Percentiles rank a stretch among this genome's conserved stretches.
Conservation (phyloP, 92 coral and sea anemone species). For the Paramuricea clavata region DNA sequence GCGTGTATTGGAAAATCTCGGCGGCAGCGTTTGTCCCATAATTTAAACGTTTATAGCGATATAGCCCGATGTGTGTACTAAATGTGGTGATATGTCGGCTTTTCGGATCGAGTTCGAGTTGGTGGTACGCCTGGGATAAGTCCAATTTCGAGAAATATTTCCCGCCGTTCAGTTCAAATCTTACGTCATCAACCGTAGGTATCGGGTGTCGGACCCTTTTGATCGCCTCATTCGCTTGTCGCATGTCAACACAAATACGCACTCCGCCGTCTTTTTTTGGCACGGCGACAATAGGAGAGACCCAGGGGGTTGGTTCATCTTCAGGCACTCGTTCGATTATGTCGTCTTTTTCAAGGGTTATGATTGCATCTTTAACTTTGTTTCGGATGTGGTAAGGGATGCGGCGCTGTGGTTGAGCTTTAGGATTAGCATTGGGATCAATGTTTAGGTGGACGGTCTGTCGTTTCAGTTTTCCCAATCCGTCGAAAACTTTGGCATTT, state of each 20-base stretch:
- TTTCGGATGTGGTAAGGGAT: conserved; percentile 32
- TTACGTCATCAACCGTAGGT: conserved; percentile 36
- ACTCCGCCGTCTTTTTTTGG: conserved; percentile 40
- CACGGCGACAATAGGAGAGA: conserved; percentile 41
- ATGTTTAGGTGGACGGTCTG: conserved; percentile 17
- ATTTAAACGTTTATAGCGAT: conserved; percentile 16
- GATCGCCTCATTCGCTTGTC: conserved; percentile 46
- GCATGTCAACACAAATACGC: conserved; percentile 48
- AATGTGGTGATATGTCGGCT: conserved; percentile 27
- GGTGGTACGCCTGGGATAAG: conserved; percentile 36
- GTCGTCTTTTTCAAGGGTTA: not conserved
- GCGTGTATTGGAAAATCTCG: conserved; percentile 32
- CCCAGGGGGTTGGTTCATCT: conserved; percentile 43
- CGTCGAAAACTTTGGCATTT: not conserved
- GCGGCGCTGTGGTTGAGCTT: conserved; percentile 36
- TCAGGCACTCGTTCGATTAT: conserved; percentile 24
- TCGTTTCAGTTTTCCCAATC: conserved; percentile 7
- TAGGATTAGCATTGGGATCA: conserved; percentile 13
- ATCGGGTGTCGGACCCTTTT: conserved; percentile 20
- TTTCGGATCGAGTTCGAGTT: conserved; percentile 29
- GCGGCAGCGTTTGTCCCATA: conserved; percentile 36
- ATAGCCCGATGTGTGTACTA: conserved; percentile 23
- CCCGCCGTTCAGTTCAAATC: conserved; percentile 14
- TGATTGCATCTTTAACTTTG: conserved; percentile 27
- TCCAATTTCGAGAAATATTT: conserved; percentile 17